phyloP scores from a whole-genome alignment of 2,797 vertebrate genomes.

The Gallinago nigripennis region DNA sequence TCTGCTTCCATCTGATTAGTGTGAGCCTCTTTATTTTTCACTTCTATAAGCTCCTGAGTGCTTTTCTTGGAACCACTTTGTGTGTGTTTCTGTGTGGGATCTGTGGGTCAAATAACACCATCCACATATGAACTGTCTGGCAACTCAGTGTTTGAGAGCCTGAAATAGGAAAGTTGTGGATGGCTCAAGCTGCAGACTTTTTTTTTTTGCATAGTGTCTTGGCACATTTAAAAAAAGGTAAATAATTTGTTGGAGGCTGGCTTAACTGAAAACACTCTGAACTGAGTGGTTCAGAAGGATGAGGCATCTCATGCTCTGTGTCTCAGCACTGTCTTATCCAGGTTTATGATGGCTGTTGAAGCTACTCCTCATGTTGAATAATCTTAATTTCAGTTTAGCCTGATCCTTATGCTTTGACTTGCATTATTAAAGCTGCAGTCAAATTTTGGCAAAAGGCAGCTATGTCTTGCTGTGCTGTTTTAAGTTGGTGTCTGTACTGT shows the following conservation, averaged over 20 bases:
- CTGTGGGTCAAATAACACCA: background rate
- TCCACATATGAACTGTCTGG: background rate
- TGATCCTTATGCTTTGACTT: background rate
- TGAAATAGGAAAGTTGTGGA: background rate
- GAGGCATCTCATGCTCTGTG: fast-evolving
- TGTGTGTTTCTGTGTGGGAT: background rate
- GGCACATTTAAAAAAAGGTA: background rate
- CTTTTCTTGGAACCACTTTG: background rate
- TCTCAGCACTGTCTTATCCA: fast-evolving
- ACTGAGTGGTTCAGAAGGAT: fast-evolving
- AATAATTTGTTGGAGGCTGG: background rate
- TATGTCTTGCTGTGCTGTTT: background rate
- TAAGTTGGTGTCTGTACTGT: background rate
- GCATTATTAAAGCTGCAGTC: background rate
- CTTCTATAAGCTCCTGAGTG: background rate
- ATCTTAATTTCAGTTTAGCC: background rate
- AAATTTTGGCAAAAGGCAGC: background rate
- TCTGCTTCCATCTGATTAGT: background rate
- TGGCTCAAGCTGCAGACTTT: background rate
- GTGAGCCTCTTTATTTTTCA: background rate
- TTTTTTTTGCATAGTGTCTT: background rate
- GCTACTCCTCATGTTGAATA: background rate
- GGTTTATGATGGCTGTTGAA: background rate
- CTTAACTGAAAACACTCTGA: background rate
- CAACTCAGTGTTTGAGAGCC: background rate